These are phyloP conservation scores for Brenthis daphne DNA, from an alignment of 2,888 invertebrate genomes.

Conservation along the genomic window DNA sequence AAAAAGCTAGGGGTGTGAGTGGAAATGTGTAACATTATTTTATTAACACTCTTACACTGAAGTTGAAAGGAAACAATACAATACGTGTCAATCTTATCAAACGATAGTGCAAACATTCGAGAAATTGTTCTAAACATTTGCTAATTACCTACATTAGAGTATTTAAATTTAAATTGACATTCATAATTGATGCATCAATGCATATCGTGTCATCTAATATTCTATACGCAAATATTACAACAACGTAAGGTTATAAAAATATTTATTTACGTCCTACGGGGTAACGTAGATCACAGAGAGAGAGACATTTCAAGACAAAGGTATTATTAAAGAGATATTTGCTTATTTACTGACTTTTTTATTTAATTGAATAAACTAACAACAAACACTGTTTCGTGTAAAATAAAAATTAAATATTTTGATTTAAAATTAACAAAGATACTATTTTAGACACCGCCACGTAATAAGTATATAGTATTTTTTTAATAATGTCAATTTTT, in stretches of 20 bases:
- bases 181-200: conserved; percentile 64
- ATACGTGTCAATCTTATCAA: not conserved
- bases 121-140: conserved; percentile 14
- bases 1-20: conserved; percentile 5
- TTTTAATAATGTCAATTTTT: not conserved
- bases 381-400: conserved; percentile 1
- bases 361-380: conserved; percentile 5
- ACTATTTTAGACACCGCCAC: not conserved
- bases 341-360: conserved; percentile 1
- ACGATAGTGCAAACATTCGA: conserved; percentile 18
- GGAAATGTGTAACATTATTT: conserved; percentile 2
- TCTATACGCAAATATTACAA: conserved; percentile 20
- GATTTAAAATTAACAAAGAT: not conserved
- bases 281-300: conserved; percentile 36
- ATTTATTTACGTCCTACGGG: conserved; percentile 35
- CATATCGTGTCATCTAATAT: conserved; percentile 25
- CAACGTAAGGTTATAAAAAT: conserved; percentile 39
- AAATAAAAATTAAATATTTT: not conserved
- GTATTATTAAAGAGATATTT: not conserved
- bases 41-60: conserved; percentile 1
- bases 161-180: conserved; percentile 64
- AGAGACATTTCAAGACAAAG: conserved; percentile 9
- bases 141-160: conserved; percentile 10
- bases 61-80: not conserved
- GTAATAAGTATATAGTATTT: not conserved